Evolutionary conservation across 1,140 invertebrate species (phyloP).

Genomic region (Druon quercuslanigerum): DNA sequence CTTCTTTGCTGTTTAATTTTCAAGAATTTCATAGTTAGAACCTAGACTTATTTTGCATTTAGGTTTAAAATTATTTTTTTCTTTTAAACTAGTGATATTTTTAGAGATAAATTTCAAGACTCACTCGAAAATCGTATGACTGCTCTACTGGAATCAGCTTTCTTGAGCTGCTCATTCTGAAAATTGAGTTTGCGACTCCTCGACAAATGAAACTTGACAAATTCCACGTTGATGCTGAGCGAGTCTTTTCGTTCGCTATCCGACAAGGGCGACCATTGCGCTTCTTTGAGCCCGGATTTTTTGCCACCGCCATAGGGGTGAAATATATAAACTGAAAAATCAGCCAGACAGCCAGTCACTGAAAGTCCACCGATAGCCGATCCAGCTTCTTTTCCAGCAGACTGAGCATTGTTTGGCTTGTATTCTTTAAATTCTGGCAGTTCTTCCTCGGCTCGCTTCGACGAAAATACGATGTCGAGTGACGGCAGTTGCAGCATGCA

Average conservation of each 20-base stretch:
- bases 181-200: slow-evolving; percentile 90
- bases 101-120: slow-evolving; percentile 52
- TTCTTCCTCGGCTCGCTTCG: slow-evolving; percentile 89
- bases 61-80: too few species aligned
- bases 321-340: slow-evolving; percentile 98
- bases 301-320: slow-evolving; percentile 96
- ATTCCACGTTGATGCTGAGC: slow-evolving; percentile 96
- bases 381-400: slow-evolving; percentile 70
- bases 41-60: too few species aligned
- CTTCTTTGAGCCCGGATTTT: slow-evolving; percentile 87
- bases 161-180: slow-evolving; percentile 76
- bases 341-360: slow-evolving; percentile 94
- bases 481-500: slow-evolving; percentile 97
- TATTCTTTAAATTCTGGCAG: slow-evolving; percentile 79
- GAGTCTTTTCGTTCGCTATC: slow-evolving; percentile 96
- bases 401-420: slow-evolving; percentile 64
- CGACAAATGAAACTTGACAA: slow-evolving; percentile 96
- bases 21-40: background rate
- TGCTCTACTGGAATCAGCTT: slow-evolving; percentile 76
- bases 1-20: too few species aligned
- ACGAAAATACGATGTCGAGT: slow-evolving; percentile 94
- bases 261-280: slow-evolving; percentile 89
- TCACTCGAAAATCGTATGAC: slow-evolving; percentile 94
- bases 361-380: slow-evolving; percentile 90
- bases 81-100: too few species aligned